These are phyloP conservation scores for Sclerurus mexicanus DNA, from an alignment of 2,113 vertebrate genomes.

Conservation along the genomic window DNA sequence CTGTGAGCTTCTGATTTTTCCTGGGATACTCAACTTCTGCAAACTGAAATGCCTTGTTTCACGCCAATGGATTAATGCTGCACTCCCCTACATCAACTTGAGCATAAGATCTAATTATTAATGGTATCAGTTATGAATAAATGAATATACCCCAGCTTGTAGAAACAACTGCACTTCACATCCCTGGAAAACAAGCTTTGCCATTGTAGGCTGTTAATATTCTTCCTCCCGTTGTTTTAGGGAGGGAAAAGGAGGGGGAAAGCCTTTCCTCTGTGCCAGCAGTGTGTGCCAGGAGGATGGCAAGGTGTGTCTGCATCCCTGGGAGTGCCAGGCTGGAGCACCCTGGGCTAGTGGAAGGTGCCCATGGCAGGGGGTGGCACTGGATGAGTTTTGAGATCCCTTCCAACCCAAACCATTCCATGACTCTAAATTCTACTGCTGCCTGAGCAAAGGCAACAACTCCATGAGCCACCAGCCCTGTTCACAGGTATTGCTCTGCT, in stretches of 20 bases:
- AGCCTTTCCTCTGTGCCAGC: not conserved
- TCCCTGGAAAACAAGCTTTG: not conserved
- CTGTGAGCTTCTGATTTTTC: not conserved
- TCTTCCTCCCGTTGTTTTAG: not conserved
- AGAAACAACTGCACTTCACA: not conserved
- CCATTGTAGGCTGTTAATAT: not conserved
- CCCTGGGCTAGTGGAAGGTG: not conserved
- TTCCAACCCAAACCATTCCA: not conserved
- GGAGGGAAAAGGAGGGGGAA: not conserved
- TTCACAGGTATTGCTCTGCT: not conserved
- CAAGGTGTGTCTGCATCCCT: not conserved
- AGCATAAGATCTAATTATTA: not conserved
- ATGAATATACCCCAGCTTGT: not conserved
- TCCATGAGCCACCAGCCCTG: not conserved
- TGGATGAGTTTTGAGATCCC: not conserved
- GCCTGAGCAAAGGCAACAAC: not conserved
- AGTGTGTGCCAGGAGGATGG: not conserved
- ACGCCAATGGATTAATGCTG: not conserved
- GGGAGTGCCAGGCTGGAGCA: fast-evolving
- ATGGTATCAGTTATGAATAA: not conserved
- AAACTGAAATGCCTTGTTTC: not conserved
- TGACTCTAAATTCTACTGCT: not conserved
- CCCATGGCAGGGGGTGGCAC: not conserved
- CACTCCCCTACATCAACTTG: not conserved
- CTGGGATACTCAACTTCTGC: not conserved